Evolutionary conservation across 1,140 invertebrate species (phyloP).

Genomic region (Pemphigus obesinymphae): DNA sequence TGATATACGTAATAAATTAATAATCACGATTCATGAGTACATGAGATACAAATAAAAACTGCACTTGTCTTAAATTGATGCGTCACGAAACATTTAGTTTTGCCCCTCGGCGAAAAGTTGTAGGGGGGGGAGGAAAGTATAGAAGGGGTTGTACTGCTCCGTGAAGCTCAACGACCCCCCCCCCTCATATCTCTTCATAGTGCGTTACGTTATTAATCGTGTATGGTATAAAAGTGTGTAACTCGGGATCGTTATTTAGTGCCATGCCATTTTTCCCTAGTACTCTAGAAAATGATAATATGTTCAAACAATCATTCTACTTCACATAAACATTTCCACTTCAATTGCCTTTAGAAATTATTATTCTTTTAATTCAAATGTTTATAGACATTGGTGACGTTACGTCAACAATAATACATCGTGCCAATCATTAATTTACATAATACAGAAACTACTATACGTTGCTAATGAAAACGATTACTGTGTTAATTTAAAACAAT

Average conservation of each 20-base stretch:
- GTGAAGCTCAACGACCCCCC: background rate
- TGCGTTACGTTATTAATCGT: conserved; percentile 5
- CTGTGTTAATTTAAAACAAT: conserved; percentile 31
- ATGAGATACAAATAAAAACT: conserved; percentile 1
- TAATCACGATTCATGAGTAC: background rate
- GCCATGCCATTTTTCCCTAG: conserved; percentile 33
- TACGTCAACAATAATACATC: background rate
- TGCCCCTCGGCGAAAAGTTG: background rate
- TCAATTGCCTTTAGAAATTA: background rate
- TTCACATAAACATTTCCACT: background rate
- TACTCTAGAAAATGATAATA: conserved; percentile 14
- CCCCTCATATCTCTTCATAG: background rate
- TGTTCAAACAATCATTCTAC: conserved; percentile 10
- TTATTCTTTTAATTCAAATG: background rate
- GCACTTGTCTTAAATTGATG: background rate
- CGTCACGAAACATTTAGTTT: background rate
- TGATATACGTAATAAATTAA: background rate
- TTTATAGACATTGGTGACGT: background rate
- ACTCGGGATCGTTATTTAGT: background rate
- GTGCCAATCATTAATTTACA: conserved; percentile 33
- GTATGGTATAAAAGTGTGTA: background rate
- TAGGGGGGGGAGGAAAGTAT: background rate
- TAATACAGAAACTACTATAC: conserved; percentile 20
- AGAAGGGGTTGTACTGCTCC: background rate
- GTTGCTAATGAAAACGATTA: conserved; percentile 26